Conservation (phyloP, 30 jellyfish, hydroid and myxozoan genomes). For the Aurelia aurita complex sp. Pacific region DNA sequence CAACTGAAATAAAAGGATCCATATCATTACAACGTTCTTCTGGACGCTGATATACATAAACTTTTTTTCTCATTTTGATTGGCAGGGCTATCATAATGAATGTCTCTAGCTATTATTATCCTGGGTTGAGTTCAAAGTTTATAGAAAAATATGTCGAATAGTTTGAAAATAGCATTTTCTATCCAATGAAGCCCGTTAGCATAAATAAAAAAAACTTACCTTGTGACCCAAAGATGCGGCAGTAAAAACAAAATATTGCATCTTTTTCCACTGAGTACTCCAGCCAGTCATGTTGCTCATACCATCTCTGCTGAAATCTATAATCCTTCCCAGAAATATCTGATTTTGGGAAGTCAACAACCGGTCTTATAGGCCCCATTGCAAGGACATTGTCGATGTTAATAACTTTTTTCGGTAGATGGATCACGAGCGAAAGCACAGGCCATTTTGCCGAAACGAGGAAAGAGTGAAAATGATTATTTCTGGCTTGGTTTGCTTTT, state of each 20-base stretch:
- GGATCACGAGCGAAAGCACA: not conserved
- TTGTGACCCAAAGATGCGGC: not conserved
- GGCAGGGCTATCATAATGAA: too few species aligned
- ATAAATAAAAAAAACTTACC: conserved; percentile 26
- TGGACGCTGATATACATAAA: too few species aligned
- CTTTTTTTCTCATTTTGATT: too few species aligned
- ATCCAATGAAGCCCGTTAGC: not conserved
- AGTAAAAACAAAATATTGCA: too few species aligned
- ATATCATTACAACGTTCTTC: not conserved
- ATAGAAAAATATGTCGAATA: too few species aligned
- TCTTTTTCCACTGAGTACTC: conserved; percentile 11
- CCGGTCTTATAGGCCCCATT: conserved; percentile 38
- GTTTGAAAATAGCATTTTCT: not conserved
- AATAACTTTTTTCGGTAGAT: conserved; percentile 1
- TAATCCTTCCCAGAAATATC: conserved; percentile 11
- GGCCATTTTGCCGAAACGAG: conserved; percentile 5
- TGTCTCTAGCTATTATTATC: too few species aligned
- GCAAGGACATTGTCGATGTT: conserved; percentile 38
- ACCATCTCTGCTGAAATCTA: not conserved
- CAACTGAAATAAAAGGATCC: conserved; percentile 36
- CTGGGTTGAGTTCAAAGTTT: too few species aligned
- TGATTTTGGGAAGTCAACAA: conserved; percentile 18
- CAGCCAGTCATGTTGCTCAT: conserved; percentile 20
- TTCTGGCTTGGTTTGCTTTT: too few species aligned
- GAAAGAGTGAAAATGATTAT: too few species aligned